phyloP scores from a whole-genome alignment of 2,797 vertebrate genomes.

The Dicrostonyx torquatus region DNA sequence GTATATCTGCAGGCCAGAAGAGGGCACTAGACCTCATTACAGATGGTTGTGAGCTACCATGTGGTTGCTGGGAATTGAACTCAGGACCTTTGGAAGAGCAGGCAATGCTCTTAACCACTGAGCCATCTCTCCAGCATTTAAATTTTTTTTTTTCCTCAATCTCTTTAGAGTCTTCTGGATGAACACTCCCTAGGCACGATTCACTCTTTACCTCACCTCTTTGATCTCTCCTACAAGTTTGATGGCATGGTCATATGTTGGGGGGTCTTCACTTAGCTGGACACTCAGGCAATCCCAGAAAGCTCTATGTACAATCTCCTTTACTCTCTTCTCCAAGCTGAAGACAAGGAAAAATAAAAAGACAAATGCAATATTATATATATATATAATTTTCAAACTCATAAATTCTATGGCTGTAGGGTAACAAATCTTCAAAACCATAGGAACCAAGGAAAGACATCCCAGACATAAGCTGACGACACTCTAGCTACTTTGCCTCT shows the following conservation, averaged over 20 bases:
- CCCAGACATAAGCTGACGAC: neutral
- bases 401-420: neutral
- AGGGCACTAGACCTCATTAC: too few relatives aligned
- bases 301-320: slow-evolving; percentile 96
- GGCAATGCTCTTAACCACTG: too few relatives aligned
- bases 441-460: slow-evolving; percentile 9
- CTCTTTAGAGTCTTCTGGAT: neutral
- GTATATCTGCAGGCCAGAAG: too few relatives aligned
- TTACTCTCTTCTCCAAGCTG: slow-evolving; percentile 95
- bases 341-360: neutral
- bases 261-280: slow-evolving; percentile 94
- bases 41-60: too few relatives aligned
- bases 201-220: slow-evolving; percentile 89
- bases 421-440: slow-evolving; percentile 44
- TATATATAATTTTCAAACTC: slow-evolving; percentile 55
- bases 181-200: neutral
- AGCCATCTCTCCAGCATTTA: too few relatives aligned
- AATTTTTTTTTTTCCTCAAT: too few relatives aligned
- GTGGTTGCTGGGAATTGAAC: too few relatives aligned
- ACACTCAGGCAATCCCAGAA: slow-evolving; percentile 97
- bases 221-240: slow-evolving; percentile 96
- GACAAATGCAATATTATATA: neutral
- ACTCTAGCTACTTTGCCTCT: neutral
- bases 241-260: slow-evolving; percentile 93
- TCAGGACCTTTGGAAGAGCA: too few relatives aligned